Evolutionary conservation across 2,113 vertebrate genomes (phyloP).

Genomic region (Colius striatus): DNA sequence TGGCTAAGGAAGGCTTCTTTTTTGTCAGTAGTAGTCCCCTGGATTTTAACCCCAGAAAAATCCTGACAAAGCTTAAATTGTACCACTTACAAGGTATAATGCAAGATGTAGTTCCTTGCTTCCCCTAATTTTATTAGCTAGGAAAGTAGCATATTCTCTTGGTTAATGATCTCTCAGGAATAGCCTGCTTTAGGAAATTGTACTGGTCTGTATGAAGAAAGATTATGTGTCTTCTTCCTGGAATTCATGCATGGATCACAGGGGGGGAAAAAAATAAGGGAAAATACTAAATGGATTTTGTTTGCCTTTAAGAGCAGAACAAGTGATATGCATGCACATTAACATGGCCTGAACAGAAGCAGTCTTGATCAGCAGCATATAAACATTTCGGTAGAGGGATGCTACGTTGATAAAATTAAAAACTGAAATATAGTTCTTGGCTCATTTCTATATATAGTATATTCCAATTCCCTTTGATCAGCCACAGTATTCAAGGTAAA

Average conservation of each 20-base stretch:
- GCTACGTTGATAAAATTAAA: background rate
- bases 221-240: background rate
- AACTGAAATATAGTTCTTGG: background rate
- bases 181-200: background rate
- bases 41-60: background rate
- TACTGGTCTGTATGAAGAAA: background rate
- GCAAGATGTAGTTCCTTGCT: background rate
- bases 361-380: background rate
- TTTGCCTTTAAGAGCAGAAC: background rate
- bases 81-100: background rate
- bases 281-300: too few relatives aligned
- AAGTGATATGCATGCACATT: background rate
- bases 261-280: too few relatives aligned
- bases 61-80: slow-evolving; percentile 37
- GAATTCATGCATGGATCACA: background rate
- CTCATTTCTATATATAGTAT: background rate
- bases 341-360: background rate
- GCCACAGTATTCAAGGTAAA: background rate
- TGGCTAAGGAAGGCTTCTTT: background rate
- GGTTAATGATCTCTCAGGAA: background rate
- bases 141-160: background rate
- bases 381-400: background rate
- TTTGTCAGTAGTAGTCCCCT: background rate
- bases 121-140: background rate
- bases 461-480: background rate